These are phyloP conservation scores for Nibea albiflora DNA, from an alignment of 2,113 vertebrate genomes.

Conservation along the genomic window DNA sequence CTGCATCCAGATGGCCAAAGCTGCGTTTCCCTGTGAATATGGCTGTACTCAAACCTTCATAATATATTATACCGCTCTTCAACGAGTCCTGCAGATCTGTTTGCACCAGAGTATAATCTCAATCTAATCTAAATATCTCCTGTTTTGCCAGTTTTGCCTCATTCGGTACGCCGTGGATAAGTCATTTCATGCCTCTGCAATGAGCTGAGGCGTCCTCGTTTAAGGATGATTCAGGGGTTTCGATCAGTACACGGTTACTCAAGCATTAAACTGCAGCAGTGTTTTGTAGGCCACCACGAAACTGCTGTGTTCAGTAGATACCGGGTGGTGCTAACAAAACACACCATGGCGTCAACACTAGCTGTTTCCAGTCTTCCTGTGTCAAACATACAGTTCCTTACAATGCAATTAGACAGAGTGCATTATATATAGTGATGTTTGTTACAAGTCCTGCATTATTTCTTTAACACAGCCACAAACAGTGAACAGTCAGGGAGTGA, in stretches of 20 bases:
- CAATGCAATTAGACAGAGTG: no score
- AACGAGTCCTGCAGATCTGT: not conserved
- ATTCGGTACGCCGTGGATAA: not conserved
- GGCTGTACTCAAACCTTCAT: not conserved
- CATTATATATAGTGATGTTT: no score
- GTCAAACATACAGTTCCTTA: no score
- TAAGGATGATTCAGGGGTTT: conserved; percentile 55
- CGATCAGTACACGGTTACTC: not conserved
- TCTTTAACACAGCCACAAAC: no score
- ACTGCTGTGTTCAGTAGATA: conserved; percentile 1
- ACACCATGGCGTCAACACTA: not conserved
- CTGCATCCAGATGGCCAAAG: not conserved
- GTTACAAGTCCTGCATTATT: no score
- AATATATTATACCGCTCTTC: not conserved
- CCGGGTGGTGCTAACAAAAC: not conserved
- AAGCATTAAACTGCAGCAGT: not conserved
- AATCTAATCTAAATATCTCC: conserved; percentile 4
- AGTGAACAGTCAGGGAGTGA: no score
- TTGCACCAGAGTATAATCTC: not conserved
- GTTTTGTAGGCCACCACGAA: not conserved
- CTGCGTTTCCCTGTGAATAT: conserved; percentile 4
- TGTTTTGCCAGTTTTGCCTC: not conserved
- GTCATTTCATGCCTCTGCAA: conserved; percentile 14
- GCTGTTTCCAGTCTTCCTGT: not conserved
- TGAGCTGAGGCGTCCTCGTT: not conserved